phyloP scores from a whole-genome alignment of 92 coral and sea anemone species.

The Siderastrea siderea region DNA sequence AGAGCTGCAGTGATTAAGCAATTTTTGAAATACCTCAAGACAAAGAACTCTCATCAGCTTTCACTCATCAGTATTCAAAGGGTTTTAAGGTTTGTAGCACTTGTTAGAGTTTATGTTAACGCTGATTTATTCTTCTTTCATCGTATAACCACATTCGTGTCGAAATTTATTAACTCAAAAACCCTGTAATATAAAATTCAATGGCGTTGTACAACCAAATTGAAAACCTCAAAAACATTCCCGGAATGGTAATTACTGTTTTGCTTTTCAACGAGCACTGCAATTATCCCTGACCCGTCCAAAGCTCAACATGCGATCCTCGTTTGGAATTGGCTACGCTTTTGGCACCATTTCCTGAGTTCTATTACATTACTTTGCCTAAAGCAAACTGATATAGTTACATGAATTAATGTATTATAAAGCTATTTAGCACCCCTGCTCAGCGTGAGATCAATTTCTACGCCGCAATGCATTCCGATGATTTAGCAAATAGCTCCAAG shows the following conservation, averaged over 20 bases:
- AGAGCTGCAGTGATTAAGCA: neutral
- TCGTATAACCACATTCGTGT: neutral
- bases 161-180: neutral
- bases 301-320: neutral
- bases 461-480: neutral
- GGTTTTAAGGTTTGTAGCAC: conserved; percentile 4
- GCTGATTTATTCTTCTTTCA: neutral
- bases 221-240: conserved; percentile 9
- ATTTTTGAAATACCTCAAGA: conserved; percentile 6
- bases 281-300: neutral
- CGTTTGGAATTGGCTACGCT: neutral
- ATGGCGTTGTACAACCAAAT: neutral
- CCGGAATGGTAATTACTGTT: conserved; percentile 15
- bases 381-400: conserved; percentile 23
- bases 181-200: neutral
- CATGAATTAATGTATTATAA: neutral
- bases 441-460: neutral
- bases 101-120: neutral
- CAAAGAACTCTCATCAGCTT: conserved; percentile 1
- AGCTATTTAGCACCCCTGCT: neutral
- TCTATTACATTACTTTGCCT: conserved; percentile 1
- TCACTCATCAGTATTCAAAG: conserved; percentile 6
- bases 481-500: conserved; percentile 29
- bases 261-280: conserved; percentile 4
- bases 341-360: neutral